Evolutionary conservation across 92 coral and sea anemone genomes (phyloP).

Genomic region (Chrysogorgia sp.): DNA sequence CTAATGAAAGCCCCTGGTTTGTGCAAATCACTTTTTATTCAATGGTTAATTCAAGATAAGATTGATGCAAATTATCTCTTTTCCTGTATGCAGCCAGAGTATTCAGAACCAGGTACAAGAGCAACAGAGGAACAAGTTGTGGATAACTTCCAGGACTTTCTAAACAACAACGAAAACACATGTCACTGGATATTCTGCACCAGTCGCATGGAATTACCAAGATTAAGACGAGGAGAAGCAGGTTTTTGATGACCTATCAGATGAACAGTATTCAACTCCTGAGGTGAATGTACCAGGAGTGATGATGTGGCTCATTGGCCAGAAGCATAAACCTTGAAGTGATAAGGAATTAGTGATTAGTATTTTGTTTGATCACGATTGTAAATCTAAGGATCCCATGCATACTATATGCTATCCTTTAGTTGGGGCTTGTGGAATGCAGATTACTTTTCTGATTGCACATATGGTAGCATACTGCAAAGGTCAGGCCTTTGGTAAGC

Average conservation of each 20-base stretch:
- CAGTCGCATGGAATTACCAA: conserved; percentile 53
- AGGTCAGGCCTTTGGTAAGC: conserved; percentile 40
- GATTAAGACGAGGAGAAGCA: conserved; percentile 27
- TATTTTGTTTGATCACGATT: conserved; percentile 28
- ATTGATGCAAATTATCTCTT: conserved; percentile 67
- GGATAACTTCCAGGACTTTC: conserved; percentile 62
- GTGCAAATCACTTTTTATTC: conserved; percentile 54
- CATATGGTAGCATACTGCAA: conserved; percentile 36
- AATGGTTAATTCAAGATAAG: conserved; percentile 41
- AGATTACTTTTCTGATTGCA: conserved; percentile 25
- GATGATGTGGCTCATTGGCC: conserved; percentile 60
- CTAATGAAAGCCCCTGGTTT: conserved; percentile 11
- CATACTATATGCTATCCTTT: conserved; percentile 28
- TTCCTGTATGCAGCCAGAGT: conserved; percentile 54
- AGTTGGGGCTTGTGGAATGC: conserved; percentile 35
- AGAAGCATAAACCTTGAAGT: conserved; percentile 36
- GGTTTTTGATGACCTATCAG: conserved; percentile 1
- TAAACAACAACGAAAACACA: conserved; percentile 48
- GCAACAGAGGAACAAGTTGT: conserved; percentile 49
- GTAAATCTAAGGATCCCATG: conserved; percentile 25
- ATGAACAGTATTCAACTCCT: conserved; percentile 36
- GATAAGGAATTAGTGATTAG: conserved; percentile 17
- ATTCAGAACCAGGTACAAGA: conserved; percentile 47
- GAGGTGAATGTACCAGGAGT: conserved; percentile 52
- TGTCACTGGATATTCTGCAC: conserved; percentile 47